Base-by-base conservation (phyloP, 1,140 invertebrate species). In the Pseudomyrmex concolor region DNA sequence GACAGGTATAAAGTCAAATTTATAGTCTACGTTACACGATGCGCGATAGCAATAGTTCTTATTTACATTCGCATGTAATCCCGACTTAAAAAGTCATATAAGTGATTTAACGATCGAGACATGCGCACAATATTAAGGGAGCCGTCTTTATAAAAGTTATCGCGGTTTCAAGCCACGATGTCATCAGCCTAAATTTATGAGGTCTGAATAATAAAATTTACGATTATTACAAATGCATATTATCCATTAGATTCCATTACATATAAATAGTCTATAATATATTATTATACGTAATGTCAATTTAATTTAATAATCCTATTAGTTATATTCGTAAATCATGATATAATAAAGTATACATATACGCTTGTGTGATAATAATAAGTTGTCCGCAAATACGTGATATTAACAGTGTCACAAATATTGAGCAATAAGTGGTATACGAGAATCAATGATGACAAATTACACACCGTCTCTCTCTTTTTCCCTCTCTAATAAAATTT, bases 1-100 rank as follows among this genome's bases (percentile, higher is more conserved):
- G 22, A 59, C 66, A 59, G 66, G 22, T 59, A 80, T 80, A 80
- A 80, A 71, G 76, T 80, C 54, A 71, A 51, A 80, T 71, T 80
- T 80, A 80, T 80, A 59, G 19, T 15, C 0, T 10, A 55, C 54
- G 19, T 80, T 71, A 70, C 22, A 80, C 22, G 76, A 80, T 54
- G 19, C 55, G 51, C 54, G 55, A 60, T 71, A 80, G 55, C 22
- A 15, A 9, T 80, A 71, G 54, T 59, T 12, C 54, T 12, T 80
- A 70, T 57, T 80, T 80, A 70, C 76, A 76, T 51, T 19, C 15
- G 22, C 59, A 25, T 59, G 43, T 80, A 80, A 80, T 70, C 45
- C 54, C 43, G 22, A 8, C 66, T 80, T 80, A 80, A 71, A 71
- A 59, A 48, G 66, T 78, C 43, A 9, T 50, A 50, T 48, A 50